Evolutionary conservation across 2,113 vertebrate genomes (phyloP).

Genomic region (Sinocyclocheilus maitianheensis): DNA sequence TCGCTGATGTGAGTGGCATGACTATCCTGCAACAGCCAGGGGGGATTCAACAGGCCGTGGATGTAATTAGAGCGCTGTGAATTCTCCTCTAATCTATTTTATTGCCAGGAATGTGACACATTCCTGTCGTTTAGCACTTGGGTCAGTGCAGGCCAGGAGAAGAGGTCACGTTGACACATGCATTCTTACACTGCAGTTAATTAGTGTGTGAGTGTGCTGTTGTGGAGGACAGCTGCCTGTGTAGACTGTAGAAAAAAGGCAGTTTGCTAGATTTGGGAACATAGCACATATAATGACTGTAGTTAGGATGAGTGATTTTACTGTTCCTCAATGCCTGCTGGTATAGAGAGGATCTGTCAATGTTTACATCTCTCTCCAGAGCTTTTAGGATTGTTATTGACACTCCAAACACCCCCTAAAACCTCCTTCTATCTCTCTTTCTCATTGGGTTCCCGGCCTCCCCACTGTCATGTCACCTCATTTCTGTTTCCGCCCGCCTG

Average conservation of each 20-base stretch:
- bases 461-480: slow-evolving; percentile 69
- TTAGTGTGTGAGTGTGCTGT: slow-evolving; percentile 27
- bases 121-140: slow-evolving; percentile 55
- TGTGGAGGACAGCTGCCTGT: neutral
- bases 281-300: neutral
- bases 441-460: slow-evolving; percentile 64
- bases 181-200: slow-evolving; percentile 50
- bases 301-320: neutral
- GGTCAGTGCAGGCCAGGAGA: slow-evolving; percentile 57
- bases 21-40: slow-evolving; percentile 28
- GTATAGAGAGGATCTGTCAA: slow-evolving; percentile 46
- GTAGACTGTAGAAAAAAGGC: neutral
- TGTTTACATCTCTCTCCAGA: slow-evolving; percentile 55
- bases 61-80: slow-evolving; percentile 68
- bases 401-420: neutral
- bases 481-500: slow-evolving; percentile 64
- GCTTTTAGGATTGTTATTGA: slow-evolving; percentile 1
- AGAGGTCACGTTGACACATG: slow-evolving; percentile 54
- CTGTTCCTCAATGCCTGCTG: slow-evolving; percentile 10
- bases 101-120: slow-evolving; percentile 68
- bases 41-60: slow-evolving; percentile 51
- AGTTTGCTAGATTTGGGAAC: neutral
- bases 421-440: slow-evolving; percentile 15
- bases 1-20: slow-evolving; percentile 55
- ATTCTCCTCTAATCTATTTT: slow-evolving; percentile 68